Evolutionary conservation across 2,113 vertebrate genomes (phyloP).

Genomic region (Rhynchomys soricoides): DNA sequence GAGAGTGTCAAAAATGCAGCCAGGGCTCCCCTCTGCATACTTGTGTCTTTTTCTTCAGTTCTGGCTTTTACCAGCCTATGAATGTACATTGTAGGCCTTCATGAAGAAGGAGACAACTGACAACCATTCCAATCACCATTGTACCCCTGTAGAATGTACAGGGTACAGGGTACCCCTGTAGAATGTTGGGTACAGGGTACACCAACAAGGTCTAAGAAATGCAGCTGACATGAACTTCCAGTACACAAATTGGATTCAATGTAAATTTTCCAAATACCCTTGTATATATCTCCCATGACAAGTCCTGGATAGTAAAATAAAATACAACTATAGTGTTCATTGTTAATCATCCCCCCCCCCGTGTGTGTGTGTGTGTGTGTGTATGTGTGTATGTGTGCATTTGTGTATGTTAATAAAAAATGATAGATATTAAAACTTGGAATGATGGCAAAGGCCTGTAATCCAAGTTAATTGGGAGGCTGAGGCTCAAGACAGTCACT

Average conservation of each 20-base stretch:
- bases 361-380: no score
- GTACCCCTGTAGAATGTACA: no score
- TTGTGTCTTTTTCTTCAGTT: background rate
- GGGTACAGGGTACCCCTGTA: no score
- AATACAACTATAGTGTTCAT: background rate
- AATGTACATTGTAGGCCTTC: fast-evolving
- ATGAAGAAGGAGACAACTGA: fast-evolving
- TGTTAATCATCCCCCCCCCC: no score
- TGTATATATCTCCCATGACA: background rate
- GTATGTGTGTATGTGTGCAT: no score
- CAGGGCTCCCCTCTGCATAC: background rate
- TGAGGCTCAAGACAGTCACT: no score
- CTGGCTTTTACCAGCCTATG: background rate
- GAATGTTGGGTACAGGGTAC: no score
- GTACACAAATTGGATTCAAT: background rate
- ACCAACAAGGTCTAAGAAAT: background rate
- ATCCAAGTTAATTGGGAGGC: no score
- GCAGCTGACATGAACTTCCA: background rate
- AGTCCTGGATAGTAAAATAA: background rate
- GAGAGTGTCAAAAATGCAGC: fast-evolving
- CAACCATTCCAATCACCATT: background rate
- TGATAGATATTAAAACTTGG: no score
- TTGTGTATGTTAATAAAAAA: no score
- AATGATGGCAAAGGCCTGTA: no score
- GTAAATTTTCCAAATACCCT: background rate